Base-by-base conservation (phyloP, 1,140 invertebrate species). In the Zaprionus capensis region DNA sequence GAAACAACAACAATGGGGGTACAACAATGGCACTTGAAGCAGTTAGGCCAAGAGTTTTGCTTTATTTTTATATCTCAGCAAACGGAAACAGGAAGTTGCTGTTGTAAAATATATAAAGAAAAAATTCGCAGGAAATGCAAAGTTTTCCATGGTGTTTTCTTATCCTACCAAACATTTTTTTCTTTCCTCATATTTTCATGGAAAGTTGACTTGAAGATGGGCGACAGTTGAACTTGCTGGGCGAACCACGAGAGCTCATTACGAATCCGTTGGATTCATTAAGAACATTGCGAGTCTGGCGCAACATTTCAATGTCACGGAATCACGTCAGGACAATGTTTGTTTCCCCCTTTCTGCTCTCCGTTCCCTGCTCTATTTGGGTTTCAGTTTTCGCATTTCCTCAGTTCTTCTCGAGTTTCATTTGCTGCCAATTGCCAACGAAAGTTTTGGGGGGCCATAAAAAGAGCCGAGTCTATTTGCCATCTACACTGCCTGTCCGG, bases 101-200 rank as follows among this genome's bases (percentile, higher is more conserved):
- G 76, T 68, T 85, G 81, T 90, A 90, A 85, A 90, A 90, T 88
- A 85, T 90, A 74, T 78, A 67, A 73, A 82, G 72, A 84, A 85
- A 78, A 90, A 69, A 80, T 79, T 66, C 68, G 78, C 81, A 84
- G 85, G 85, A 90, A 90, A 88, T 88, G 85, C 85, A 88, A 88
- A 90, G 71, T 86, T 88, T 88, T 90, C 67, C 81, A 78, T 71
- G 46, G 53, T 64, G 71, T 44, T 76, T 66, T 66, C 66, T 64
- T 46, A 20, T 34, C 14, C 20, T 15, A 38, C 14, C 12, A 38
- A 14, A 46, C 5, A 15, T 46, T 7, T 46, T 46, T 46, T 17
- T 9, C 22, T 51, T 22, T 11, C 17, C n/a, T 58, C 55, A 38
- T 22, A 61, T 57, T 70, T 71, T 78, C 59, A 62, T 63, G 46